Base-by-base conservation (phyloP, 2,888 invertebrate species). In the Lithophane leautieri region DNA sequence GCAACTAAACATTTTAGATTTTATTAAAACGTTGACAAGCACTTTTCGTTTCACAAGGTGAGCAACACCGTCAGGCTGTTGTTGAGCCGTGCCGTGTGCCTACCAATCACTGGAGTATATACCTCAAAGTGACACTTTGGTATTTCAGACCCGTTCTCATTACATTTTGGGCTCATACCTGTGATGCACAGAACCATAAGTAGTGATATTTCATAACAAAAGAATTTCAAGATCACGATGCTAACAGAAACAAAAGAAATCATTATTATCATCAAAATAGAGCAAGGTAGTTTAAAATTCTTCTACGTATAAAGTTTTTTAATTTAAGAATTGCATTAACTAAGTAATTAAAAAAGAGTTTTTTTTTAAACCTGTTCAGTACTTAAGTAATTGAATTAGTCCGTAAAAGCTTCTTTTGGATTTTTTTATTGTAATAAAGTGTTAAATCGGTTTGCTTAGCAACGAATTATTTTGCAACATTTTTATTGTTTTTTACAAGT, bases 21-120 rank as follows among this genome's bases (percentile, higher is more conserved):
- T 60, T 14, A 47, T 47, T 72, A 28, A 22, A 71, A 52, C 69
- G 42, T 25, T 58, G 50, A 40, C 3, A 4, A 47, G 44, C 14
- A 54, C 42, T 70, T 81, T 67, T 72, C 65, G 52, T 52, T 70
- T 71, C 19, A 25, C 75, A 83, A 85, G 78, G 86, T 70, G 62
- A 80, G 54, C 82, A 52, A 72, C 56, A 72, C 4, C 73, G 56
- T 74, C 56, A 61, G 25, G 40, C 28, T 56, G 34, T 70, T 56
- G 52, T n/a, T n/a, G n/a, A 68, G 56, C 28, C 44, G 63, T 60
- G 60, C 28, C 50, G 54, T 50, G 34, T 34, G 16, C 42, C 11
- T 47, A 40, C 56, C 61, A 54, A 9, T 54, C 60, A 67, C 12
- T 65, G 42, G 19, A n/a, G 54, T 66, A 40, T 68, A 58, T 63